Percentiles rank a stretch among this genome's conserved stretches.
phyloP scores from a whole-genome alignment of 2,888 invertebrate genomes.

The Augochlorella aurata region DNA sequence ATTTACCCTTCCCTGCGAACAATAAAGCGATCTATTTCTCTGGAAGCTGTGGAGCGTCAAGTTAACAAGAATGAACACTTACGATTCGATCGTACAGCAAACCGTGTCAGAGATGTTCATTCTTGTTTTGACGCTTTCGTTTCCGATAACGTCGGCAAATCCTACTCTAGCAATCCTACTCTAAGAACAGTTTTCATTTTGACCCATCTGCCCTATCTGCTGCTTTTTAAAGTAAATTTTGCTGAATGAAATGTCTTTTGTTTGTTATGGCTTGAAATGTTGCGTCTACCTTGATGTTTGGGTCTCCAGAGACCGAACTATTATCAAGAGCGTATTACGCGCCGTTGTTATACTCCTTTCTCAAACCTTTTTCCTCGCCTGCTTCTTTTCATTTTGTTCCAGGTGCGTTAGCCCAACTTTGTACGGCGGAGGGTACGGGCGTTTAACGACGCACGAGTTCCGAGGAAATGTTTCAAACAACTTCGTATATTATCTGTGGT shows the following conservation, averaged over 20 bases:
- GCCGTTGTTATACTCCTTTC: neutral
- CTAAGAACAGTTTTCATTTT: no score
- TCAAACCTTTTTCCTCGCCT: neutral
- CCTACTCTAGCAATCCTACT: no score
- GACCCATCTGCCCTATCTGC: no score
- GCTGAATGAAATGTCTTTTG: neutral
- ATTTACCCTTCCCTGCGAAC: no score
- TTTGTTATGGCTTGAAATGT: neutral
- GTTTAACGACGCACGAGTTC: slow-evolving; percentile 4
- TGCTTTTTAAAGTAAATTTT: neutral
- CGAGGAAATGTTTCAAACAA: neutral
- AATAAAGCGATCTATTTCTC: no score
- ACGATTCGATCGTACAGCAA: no score
- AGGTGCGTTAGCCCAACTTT: neutral
- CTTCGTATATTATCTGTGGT: slow-evolving; percentile 6
- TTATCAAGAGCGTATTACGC: neutral
- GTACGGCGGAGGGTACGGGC: neutral
- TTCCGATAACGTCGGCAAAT: no score
- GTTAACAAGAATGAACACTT: no score
- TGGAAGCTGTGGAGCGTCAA: no score
- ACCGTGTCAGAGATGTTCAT: no score
- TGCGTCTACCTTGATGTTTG: neutral
- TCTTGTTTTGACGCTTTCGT: no score
- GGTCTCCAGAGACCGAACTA: neutral
- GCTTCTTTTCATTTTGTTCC: neutral